A percentile compares a stretch with the other conserved stretches of the same genome.
Evolutionary conservation across 2,113 vertebrate species (phyloP).

Genomic region (Calypte anna): DNA sequence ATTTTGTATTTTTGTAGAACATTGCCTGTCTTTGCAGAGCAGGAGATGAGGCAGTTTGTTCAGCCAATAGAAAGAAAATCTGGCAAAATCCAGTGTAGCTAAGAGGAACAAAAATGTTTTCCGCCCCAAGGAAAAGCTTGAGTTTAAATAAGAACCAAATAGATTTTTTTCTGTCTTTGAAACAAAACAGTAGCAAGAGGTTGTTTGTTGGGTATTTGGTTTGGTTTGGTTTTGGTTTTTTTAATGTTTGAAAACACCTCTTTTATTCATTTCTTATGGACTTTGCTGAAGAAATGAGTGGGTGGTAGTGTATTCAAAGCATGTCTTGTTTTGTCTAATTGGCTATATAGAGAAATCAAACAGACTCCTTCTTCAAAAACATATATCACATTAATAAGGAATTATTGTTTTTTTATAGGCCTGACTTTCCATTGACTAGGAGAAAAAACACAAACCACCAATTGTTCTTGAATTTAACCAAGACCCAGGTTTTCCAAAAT

Average conservation of each 20-base stretch:
- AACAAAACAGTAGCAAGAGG: background rate
- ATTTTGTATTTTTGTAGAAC: conserved; percentile 24
- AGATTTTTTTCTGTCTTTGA: background rate
- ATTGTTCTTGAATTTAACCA: background rate
- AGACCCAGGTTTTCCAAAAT: conserved; percentile 11
- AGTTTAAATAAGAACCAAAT: conserved; percentile 19
- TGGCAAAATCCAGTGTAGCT: background rate
- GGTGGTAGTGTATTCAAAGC: conserved; percentile 27
- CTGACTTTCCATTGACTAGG: background rate
- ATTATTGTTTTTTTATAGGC: conserved; percentile 15
- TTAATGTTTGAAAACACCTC: background rate
- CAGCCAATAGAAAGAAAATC: background rate
- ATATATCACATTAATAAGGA: background rate
- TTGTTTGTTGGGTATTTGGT: too few relatives aligned
- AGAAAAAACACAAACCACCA: background rate
- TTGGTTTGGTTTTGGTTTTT: background rate
- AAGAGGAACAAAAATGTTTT: conserved; percentile 25
- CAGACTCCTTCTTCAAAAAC: conserved; percentile 8
- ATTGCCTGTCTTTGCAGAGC: background rate
- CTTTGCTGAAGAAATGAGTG: background rate
- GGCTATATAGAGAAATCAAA: conserved; percentile 19
- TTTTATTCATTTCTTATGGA: background rate
- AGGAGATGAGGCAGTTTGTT: background rate
- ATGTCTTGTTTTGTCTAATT: conserved; percentile 25
- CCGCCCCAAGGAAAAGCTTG: background rate